A percentile compares a stretch with the other conserved stretches of the same genome.
These are phyloP conservation scores for Lymantria dispar DNA, from an alignment of 2,888 invertebrate genomes.

Conservation along the genomic window DNA sequence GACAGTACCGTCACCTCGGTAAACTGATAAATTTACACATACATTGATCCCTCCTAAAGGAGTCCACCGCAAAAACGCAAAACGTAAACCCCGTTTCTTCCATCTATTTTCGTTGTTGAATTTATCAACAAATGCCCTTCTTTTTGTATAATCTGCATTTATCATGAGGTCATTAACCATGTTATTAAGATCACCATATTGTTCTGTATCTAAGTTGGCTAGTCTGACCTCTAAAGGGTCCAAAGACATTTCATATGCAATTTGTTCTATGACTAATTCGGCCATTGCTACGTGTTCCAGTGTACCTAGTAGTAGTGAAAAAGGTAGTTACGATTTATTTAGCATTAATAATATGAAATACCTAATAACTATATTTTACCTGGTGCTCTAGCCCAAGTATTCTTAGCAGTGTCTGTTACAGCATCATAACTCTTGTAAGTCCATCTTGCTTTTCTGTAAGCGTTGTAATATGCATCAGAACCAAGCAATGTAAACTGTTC, in stretches of 20 bases:
- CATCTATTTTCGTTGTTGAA: slow-evolving; percentile 86
- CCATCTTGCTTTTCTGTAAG: slow-evolving; percentile 46
- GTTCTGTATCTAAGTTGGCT: slow-evolving; percentile 64
- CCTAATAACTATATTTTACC: slow-evolving; percentile 31
- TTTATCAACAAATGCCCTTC: slow-evolving; percentile 68
- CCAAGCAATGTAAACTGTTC: slow-evolving; percentile 35
- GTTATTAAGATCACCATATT: slow-evolving; percentile 44
- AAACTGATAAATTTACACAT: slow-evolving; percentile 83
- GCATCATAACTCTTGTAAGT: slow-evolving; percentile 42
- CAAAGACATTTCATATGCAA: slow-evolving; percentile 70
- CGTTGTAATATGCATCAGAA: slow-evolving; percentile 34
- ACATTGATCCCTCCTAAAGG: slow-evolving; percentile 47
- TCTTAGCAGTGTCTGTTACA: slow-evolving; percentile 52
- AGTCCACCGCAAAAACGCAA: slow-evolving; percentile 83
- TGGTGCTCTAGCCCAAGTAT: slow-evolving; percentile 53
- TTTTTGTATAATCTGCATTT: slow-evolving; percentile 75
- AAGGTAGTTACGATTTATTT: too few relatives aligned
- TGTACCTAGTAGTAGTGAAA: too few relatives aligned
- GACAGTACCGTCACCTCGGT: slow-evolving; percentile 85
- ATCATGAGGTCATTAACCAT: slow-evolving; percentile 76
- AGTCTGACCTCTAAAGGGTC: slow-evolving; percentile 82
- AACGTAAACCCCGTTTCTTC: slow-evolving; percentile 85
- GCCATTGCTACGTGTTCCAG: slow-evolving; percentile 78
- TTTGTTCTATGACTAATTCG: slow-evolving; percentile 85
- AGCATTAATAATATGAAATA: not conserved